Conservation (phyloP, 2,888 invertebrate species). For the Abrostola tripartita region DNA sequence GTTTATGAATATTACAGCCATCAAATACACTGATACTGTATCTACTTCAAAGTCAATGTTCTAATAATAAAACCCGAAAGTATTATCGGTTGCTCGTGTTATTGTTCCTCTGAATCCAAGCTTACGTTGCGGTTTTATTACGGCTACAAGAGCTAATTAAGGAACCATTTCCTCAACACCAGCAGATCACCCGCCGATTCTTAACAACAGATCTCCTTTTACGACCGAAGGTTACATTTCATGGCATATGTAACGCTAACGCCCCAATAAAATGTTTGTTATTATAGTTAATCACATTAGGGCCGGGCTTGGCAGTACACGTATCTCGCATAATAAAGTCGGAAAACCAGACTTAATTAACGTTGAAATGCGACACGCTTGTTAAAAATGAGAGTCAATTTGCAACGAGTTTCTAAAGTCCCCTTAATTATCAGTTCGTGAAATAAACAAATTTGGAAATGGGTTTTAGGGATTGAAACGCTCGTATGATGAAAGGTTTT, state of each 20-base stretch:
- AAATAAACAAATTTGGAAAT: conserved; percentile 47
- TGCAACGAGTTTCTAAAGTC: conserved; percentile 43
- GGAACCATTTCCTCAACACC: conserved; percentile 51
- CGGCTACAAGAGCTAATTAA: conserved; percentile 54
- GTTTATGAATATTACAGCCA: conserved; percentile 5
- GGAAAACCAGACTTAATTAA: conserved; percentile 70
- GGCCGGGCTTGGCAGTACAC: conserved; percentile 58
- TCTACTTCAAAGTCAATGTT: not conserved
- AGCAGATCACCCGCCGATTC: conserved; percentile 48
- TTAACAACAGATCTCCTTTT: conserved; percentile 50
- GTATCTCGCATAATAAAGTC: conserved; percentile 59
- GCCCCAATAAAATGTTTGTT: conserved; percentile 77
- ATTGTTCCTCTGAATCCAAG: conserved; percentile 35
- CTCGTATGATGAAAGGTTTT: conserved; percentile 41
- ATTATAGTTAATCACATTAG: conserved; percentile 75
- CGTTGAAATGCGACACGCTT: conserved; percentile 63
- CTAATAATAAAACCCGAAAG: not conserved
- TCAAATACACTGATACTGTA: not conserved
- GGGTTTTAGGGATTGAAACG: conserved; percentile 21
- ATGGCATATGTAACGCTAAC: conserved; percentile 68
- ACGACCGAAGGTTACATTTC: conserved; percentile 59
- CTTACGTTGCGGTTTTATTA: conserved; percentile 48
- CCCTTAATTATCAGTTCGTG: conserved; percentile 49
- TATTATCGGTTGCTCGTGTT: conserved; percentile 25
- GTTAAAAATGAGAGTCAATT: conserved; percentile 58